Conservation (phyloP, 2,888 invertebrate species). For the Andrena trimmerana region DNA sequence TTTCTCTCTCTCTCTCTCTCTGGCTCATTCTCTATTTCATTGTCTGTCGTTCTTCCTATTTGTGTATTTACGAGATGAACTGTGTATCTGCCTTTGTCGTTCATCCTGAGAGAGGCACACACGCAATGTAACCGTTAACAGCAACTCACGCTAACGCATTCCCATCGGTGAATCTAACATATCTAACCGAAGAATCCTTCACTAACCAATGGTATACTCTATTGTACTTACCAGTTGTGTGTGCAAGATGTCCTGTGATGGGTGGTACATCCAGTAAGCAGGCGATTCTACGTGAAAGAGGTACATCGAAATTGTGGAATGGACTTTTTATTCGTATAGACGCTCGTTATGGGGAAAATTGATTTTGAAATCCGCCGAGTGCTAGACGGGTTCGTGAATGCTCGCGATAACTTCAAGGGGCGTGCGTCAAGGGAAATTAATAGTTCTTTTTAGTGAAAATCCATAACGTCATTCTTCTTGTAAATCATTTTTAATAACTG, state of each 20-base stretch:
- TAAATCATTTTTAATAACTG: too few relatives aligned
- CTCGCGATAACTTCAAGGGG: background rate
- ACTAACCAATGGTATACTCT: conserved; percentile 58
- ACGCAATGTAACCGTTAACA: conserved; percentile 63
- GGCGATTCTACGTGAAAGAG: background rate
- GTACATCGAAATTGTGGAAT: background rate
- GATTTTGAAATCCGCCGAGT: background rate
- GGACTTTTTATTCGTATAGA: background rate
- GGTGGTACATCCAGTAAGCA: background rate
- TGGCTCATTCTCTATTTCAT: conserved; percentile 2
- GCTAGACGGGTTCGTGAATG: background rate
- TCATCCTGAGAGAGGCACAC: conserved; percentile 29
- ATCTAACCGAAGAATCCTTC: conserved; percentile 59
- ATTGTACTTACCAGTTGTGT: conserved; percentile 37
- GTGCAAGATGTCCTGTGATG: background rate
- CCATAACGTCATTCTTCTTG: too few relatives aligned
- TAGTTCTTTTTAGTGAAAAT: too few relatives aligned
- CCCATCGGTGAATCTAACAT: conserved; percentile 61
- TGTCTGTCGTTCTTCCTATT: conserved; percentile 4
- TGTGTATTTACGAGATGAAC: conserved; percentile 28
- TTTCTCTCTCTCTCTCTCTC: background rate
- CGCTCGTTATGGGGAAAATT: background rate
- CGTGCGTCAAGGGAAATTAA: too few relatives aligned
- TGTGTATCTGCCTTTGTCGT: conserved; percentile 42
- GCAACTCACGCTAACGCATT: conserved; percentile 59